Evolutionary conservation across 1,140 invertebrate genomes (phyloP).

Genomic region (Brachionus plicatilis): DNA sequence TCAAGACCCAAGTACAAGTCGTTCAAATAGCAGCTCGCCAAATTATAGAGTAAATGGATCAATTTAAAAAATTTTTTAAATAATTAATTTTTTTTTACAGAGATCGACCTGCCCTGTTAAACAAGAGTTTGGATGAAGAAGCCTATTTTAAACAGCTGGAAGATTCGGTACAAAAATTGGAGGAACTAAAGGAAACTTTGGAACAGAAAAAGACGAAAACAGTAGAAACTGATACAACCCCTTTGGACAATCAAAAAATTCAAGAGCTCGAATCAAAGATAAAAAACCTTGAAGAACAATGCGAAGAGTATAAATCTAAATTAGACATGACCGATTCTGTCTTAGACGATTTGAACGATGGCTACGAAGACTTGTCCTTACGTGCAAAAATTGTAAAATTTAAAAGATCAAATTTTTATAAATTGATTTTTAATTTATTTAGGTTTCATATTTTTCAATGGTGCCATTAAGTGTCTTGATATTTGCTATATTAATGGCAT

Average conservation of each 20-base stretch:
- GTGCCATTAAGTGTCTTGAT: conserved; percentile 11
- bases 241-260: background rate
- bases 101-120: background rate
- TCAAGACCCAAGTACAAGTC: conserved; percentile 1
- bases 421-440: background rate
- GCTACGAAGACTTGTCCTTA: background rate
- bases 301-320: conserved; percentile 10
- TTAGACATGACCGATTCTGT: conserved; percentile 2
- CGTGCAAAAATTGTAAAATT: conserved; percentile 33
- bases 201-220: background rate
- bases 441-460: conserved; percentile 38
- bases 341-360: conserved; percentile 14
- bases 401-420: background rate
- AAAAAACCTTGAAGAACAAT: background rate
- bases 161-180: background rate
- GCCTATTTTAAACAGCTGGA: background rate
- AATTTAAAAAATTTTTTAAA: background rate
- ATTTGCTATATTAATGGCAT: conserved; percentile 20
- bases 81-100: background rate
- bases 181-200: background rate
- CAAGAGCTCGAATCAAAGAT: background rate
- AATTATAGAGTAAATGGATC: conserved; percentile 4
- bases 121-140: background rate
- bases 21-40: background rate
- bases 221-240: background rate